A percentile compares a stretch with the other conserved stretches of the same genome.
Conservation (phyloP, 2,797 vertebrate species). For the Scarus forsteni region DNA sequence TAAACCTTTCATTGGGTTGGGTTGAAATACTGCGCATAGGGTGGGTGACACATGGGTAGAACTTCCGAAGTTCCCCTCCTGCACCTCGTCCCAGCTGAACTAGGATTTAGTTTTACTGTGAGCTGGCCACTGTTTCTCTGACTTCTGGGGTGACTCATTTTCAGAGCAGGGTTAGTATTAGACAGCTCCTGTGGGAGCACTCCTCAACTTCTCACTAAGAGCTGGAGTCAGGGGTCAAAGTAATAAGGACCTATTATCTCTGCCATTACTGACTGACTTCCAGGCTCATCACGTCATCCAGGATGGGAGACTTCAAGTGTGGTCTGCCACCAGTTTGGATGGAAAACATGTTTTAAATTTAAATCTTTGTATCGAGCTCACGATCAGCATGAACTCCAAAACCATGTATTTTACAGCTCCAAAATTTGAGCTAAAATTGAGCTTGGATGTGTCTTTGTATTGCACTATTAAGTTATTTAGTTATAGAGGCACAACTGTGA, state of each 20-base stretch:
- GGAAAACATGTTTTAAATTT: constrained; percentile 33
- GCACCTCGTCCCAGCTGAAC: constrained; percentile 50
- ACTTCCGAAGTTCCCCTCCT: constrained; percentile 56
- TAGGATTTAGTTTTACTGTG: constrained; percentile 42
- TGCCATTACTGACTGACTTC: constrained; percentile 70
- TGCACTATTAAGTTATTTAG: constrained; percentile 55
- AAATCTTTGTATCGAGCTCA: constrained; percentile 20
- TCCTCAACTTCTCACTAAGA: constrained; percentile 74
- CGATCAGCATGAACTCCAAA: constrained; percentile 14
- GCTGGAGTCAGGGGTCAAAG: constrained; percentile 74
- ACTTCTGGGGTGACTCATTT: constrained; percentile 79
- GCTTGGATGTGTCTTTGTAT: constrained; percentile 31
- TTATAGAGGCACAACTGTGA: constrained; percentile 59
- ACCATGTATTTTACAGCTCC: constrained; percentile 15
- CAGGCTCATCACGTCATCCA: constrained; percentile 67
- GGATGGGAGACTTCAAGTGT: constrained; percentile 57
- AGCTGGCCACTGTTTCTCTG: constrained; percentile 77
- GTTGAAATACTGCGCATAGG: constrained; percentile 93
- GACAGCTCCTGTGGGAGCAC: constrained; percentile 73
- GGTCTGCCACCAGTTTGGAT: constrained; percentile 50
- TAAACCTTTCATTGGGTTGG: constrained; percentile 95
- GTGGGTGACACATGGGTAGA: constrained; percentile 87
- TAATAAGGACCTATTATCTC: constrained; percentile 80
- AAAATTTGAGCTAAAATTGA: constrained; percentile 27
- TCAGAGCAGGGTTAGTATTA: constrained; percentile 57